A percentile compares a stretch with the other conserved stretches of the same genome.
phyloP scores from a whole-genome alignment of 2,113 vertebrate genomes.

The Pedetes capensis region DNA sequence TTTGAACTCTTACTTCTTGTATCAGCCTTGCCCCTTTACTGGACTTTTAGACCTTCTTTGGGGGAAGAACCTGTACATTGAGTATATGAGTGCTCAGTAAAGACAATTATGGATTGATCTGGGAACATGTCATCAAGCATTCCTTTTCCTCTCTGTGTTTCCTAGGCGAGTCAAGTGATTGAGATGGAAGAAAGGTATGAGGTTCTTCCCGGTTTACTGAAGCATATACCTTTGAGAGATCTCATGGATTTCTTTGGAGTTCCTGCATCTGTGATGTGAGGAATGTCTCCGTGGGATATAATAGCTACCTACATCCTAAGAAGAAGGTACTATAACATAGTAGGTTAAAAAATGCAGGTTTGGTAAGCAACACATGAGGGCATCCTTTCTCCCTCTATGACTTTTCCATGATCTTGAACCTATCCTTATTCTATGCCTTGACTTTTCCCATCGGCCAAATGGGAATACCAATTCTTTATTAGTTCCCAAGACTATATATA shows the following conservation, averaged over 20 bases:
- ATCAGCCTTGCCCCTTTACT: background rate
- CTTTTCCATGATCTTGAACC: background rate
- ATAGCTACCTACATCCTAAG: background rate
- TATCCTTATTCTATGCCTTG: background rate
- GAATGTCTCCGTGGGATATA: background rate
- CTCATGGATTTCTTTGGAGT: background rate
- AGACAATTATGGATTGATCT: background rate
- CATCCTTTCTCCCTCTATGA: background rate
- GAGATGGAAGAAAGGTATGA: background rate
- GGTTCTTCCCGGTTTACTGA: background rate
- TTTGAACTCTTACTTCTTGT: background rate
- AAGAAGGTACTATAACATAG: background rate
- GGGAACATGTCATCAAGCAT: background rate
- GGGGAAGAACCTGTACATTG: background rate
- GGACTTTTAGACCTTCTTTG: background rate
- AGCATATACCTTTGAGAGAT: background rate
- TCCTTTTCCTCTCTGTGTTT: background rate
- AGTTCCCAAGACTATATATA: background rate
- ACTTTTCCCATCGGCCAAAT: conserved; percentile 48
- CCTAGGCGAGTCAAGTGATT: background rate
- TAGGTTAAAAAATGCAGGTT: background rate
- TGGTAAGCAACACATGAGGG: background rate
- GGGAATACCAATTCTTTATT: conserved; percentile 22
- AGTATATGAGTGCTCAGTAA: background rate
- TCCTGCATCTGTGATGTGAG: background rate